phyloP scores from a whole-genome alignment of 2,888 invertebrate species.

The Drymonia ruficornis region DNA sequence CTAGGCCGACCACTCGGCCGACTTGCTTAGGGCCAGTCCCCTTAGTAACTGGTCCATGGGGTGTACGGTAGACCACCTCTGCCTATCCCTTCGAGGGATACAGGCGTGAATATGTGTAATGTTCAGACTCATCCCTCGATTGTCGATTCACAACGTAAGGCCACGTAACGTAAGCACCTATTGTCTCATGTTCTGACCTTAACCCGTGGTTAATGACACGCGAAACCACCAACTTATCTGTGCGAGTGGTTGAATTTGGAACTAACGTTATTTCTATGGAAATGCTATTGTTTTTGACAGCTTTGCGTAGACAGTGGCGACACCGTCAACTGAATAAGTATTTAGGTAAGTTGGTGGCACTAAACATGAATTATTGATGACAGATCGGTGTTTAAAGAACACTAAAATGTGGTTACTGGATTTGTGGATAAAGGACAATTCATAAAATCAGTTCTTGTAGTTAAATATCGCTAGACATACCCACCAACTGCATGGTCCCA shows the following conservation, averaged over 20 bases:
- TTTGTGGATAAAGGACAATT: no score
- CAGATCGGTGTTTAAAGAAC: background rate
- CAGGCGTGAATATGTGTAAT: background rate
- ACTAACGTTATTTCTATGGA: background rate
- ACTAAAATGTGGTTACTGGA: background rate
- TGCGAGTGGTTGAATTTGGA: background rate
- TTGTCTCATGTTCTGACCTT: conserved; percentile 28
- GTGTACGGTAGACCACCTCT: no score
- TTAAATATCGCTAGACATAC: no score
- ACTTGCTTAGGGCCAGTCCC: no score
- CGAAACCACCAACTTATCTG: conserved; percentile 1
- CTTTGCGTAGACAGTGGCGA: background rate
- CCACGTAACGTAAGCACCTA: conserved; percentile 14
- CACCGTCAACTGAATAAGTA: background rate
- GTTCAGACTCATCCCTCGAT: background rate
- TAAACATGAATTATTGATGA: conserved; percentile 4
- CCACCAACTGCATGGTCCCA: no score
- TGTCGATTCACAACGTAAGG: background rate
- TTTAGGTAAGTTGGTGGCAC: background rate
- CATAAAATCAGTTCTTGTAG: no score
- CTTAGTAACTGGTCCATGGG: no score
- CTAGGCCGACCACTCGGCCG: no score
- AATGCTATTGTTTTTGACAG: background rate
- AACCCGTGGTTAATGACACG: conserved; percentile 30
- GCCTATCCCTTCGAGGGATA: no score